Conservation (phyloP, 2,797 vertebrate species). For the Clarias laeviceps region DNA sequence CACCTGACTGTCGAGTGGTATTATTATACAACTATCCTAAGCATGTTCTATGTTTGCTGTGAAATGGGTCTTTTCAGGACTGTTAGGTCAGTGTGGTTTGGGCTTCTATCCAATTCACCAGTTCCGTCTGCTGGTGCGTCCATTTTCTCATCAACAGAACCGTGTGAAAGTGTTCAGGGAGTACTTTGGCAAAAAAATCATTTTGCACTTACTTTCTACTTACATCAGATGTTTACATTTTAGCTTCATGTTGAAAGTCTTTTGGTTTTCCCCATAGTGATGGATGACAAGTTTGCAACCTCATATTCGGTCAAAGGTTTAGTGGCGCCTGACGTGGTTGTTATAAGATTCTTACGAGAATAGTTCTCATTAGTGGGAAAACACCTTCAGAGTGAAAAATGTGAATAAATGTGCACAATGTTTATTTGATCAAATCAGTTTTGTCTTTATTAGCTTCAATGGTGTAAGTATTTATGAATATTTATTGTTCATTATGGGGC, state of each 20-base stretch:
- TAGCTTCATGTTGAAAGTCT: background rate
- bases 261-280: background rate
- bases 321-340: background rate
- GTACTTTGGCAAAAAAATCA: constrained; percentile 14
- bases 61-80: background rate
- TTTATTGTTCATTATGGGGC: background rate
- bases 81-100: constrained; percentile 16
- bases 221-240: constrained; percentile 17
- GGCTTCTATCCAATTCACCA: background rate
- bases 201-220: constrained; percentile 1
- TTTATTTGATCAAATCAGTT: background rate
- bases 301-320: background rate
- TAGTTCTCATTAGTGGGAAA: background rate
- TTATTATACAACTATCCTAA: background rate
- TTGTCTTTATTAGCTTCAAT: background rate
- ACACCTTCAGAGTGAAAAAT: background rate
- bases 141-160: constrained; percentile 33
- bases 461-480: background rate
- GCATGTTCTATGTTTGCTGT: background rate
- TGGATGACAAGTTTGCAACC: background rate
- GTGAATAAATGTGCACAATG: background rate
- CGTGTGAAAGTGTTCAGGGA: constrained; percentile 5
- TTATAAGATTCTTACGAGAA: background rate
- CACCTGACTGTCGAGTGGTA: background rate
- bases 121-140: constrained; percentile 15